These are phyloP conservation scores for Drosophila anomalipes DNA, from an alignment of 2,888 invertebrate species.

Conservation along the genomic window DNA sequence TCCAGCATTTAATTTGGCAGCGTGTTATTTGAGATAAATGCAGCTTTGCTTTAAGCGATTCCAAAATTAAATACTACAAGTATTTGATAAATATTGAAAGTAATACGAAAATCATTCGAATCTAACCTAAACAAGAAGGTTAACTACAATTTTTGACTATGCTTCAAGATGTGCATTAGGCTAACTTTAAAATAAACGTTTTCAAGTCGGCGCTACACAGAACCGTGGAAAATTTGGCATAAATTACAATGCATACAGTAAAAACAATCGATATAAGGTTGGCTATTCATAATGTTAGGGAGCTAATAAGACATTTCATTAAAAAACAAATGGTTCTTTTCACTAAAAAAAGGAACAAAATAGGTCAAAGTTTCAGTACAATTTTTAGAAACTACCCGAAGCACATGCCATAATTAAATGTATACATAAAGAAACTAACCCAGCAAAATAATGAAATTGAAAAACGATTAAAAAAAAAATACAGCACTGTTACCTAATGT, in stretches of 20 bases:
- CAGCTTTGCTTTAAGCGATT: slow-evolving; percentile 68
- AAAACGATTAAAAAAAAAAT: slow-evolving; percentile 1
- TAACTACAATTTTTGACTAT: slow-evolving; percentile 10
- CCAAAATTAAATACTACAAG: slow-evolving; percentile 26
- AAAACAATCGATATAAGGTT: slow-evolving; percentile 27
- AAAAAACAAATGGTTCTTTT: slow-evolving; percentile 4
- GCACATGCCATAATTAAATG: slow-evolving; percentile 31
- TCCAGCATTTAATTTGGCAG: slow-evolving; percentile 25
- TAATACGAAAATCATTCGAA: slow-evolving; percentile 14
- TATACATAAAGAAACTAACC: slow-evolving; percentile 29
- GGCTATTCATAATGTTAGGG: slow-evolving; percentile 22
- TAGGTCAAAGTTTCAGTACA: slow-evolving; percentile 18
- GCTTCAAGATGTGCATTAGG: slow-evolving; percentile 23
- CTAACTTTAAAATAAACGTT: background rate
- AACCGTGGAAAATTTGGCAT: slow-evolving; percentile 29
- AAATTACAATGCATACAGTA: slow-evolving; percentile 8
- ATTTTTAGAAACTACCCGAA: slow-evolving; percentile 28
- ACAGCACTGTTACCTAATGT: slow-evolving; percentile 66
- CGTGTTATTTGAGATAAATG: slow-evolving; percentile 16
- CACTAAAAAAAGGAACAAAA: background rate
- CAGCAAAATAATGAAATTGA: slow-evolving; percentile 20
- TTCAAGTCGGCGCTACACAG: slow-evolving; percentile 19
- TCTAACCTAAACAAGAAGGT: background rate
- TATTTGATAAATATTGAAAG: slow-evolving; percentile 26
- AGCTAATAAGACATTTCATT: slow-evolving; percentile 9